Evolutionary conservation across 2,888 invertebrate genomes (phyloP).

Genomic region (Sturmia bella): DNA sequence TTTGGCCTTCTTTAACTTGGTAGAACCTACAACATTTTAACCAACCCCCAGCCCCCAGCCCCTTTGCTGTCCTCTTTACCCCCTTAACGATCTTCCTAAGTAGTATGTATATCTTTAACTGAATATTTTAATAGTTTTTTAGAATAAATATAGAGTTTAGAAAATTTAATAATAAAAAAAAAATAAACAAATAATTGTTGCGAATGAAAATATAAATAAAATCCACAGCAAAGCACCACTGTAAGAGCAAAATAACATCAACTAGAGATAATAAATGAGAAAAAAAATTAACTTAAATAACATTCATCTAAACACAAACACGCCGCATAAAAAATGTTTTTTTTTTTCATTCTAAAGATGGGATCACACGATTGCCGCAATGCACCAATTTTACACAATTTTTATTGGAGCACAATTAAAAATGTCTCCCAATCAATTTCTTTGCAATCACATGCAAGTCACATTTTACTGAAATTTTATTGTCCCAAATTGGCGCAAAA

Average conservation of each 20-base stretch:
- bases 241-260: slow-evolving; percentile 67
- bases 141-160: slow-evolving; percentile 29
- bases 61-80: too few relatives aligned
- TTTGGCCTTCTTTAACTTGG: slow-evolving; percentile 62
- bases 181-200: slow-evolving; percentile 5
- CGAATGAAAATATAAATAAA: background rate
- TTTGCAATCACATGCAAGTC: too few relatives aligned
- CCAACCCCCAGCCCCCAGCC: background rate
- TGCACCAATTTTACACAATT: too few relatives aligned
- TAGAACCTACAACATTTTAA: slow-evolving; percentile 21
- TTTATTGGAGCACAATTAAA: too few relatives aligned
- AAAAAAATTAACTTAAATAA: slow-evolving; percentile 8
- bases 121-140: slow-evolving; percentile 22
- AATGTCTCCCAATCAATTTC: too few relatives aligned
- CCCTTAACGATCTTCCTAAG: slow-evolving; percentile 43
- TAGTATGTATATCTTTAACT: slow-evolving; percentile 22
- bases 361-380: too few relatives aligned
- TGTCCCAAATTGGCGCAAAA: too few relatives aligned
- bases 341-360: too few relatives aligned
- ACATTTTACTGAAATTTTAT: too few relatives aligned
- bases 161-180: slow-evolving; percentile 6
- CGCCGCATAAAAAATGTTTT: too few relatives aligned
- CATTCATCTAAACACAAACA: too few relatives aligned
- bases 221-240: slow-evolving; percentile 57
- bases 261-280: slow-evolving; percentile 48